A percentile compares a stretch with the other conserved stretches of the same genome.
Conservation (phyloP, 2,888 invertebrate species). For the Alitta virens region DNA sequence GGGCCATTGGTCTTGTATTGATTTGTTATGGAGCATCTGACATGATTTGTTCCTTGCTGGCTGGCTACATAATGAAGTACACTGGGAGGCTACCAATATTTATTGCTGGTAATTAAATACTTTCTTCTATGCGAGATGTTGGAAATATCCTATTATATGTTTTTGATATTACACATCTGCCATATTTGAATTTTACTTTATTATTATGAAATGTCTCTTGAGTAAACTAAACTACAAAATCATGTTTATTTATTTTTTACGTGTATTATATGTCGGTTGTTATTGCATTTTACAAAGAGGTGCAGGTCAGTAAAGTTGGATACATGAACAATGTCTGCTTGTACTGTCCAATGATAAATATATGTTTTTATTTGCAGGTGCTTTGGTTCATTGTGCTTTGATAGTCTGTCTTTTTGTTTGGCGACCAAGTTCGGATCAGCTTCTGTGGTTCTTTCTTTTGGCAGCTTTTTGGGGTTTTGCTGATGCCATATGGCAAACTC, state of each 20-base stretch:
- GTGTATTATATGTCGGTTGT: no score
- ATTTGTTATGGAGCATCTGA: slow-evolving; percentile 49
- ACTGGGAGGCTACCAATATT: slow-evolving; percentile 49
- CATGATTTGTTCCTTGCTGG: slow-evolving; percentile 42
- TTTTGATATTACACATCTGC: neutral
- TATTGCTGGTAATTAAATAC: slow-evolving; percentile 26
- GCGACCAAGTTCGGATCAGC: slow-evolving; percentile 61
- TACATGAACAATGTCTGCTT: no score
- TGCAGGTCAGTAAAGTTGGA: no score
- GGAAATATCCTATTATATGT: neutral
- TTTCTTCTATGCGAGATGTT: neutral
- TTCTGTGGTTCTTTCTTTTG: slow-evolving; percentile 80
- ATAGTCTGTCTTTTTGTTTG: slow-evolving; percentile 36
- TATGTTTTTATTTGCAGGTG: slow-evolving; percentile 29
- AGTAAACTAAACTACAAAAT: no score
- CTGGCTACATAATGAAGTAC: slow-evolving; percentile 44
- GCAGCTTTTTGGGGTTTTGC: slow-evolving; percentile 92
- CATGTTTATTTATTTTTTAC: no score
- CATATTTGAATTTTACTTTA: neutral
- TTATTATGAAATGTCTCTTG: no score
- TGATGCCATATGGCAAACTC: slow-evolving; percentile 96
- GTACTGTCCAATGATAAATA: no score
- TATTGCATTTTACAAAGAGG: no score
- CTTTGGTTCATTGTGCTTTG: slow-evolving; percentile 35
- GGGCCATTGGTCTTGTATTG: slow-evolving; percentile 49